These are phyloP conservation scores for Calliphora vicina DNA, from an alignment of 1,140 invertebrate genomes.

Conservation along the genomic window DNA sequence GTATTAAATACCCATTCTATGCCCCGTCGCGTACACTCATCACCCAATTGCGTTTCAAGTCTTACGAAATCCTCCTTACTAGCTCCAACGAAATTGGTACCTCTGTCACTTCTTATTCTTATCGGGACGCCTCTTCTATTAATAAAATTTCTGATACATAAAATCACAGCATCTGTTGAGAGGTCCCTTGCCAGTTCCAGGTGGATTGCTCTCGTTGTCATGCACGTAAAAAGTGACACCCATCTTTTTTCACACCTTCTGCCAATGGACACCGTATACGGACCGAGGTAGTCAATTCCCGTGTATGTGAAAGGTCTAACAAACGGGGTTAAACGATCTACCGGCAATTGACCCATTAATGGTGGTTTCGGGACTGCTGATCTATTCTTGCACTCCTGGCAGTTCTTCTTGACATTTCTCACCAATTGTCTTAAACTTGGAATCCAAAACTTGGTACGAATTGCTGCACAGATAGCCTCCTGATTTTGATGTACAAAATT, in stretches of 20 bases:
- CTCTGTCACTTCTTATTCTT: not conserved
- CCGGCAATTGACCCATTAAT: constrained; percentile 36
- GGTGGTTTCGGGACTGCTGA: constrained; percentile 2
- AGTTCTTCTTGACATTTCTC: constrained; percentile 7
- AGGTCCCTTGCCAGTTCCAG: constrained; percentile 35
- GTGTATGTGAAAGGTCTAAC: constrained; percentile 37
- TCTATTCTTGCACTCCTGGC: constrained; percentile 29
- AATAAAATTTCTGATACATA: constrained; percentile 38
- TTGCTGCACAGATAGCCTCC: not conserved
- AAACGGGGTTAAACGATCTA: constrained; percentile 36
- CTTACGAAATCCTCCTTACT: not conserved
- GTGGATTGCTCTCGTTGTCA: constrained; percentile 37
- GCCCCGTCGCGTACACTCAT: not conserved
- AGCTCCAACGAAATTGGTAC: constrained; percentile 38
- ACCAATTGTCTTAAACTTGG: constrained; percentile 13
- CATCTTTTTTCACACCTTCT: constrained; percentile 37
- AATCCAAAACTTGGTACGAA: constrained; percentile 4
- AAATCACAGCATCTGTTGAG: constrained; percentile 35
- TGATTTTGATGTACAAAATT: not conserved
- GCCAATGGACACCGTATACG: constrained; percentile 29
- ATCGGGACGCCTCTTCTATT: constrained; percentile 27
- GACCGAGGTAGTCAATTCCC: constrained; percentile 28
- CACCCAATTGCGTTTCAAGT: not conserved
- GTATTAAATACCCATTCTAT: constrained; percentile 40
- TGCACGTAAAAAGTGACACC: not conserved